These are phyloP conservation scores for Pogonocherus hispidulus DNA, from an alignment of 2,888 invertebrate genomes.

Conservation along the genomic window DNA sequence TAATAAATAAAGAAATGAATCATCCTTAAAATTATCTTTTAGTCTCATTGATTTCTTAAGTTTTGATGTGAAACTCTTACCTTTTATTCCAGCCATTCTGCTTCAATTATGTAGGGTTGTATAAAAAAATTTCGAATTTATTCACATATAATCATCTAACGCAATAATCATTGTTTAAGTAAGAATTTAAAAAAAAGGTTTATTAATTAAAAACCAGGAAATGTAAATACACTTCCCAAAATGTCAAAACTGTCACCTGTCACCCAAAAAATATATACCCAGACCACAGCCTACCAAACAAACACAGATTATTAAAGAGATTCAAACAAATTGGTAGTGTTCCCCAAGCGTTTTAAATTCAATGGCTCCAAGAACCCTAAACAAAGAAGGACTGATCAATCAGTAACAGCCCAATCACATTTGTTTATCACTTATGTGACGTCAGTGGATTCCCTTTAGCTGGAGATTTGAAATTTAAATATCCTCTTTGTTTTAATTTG, in stretches of 20 bases:
- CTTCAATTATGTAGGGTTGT: not conserved
- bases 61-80: constrained; percentile 30
- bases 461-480: too few species aligned
- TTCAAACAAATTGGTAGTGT: too few species aligned
- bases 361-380: too few species aligned
- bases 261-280: too few species aligned
- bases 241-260: constrained; percentile 22
- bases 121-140: not conserved
- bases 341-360: too few species aligned
- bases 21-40: constrained; percentile 34
- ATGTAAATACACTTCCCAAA: constrained; percentile 23
- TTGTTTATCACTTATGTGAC: too few species aligned
- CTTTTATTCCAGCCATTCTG: constrained; percentile 47
- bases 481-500: too few species aligned
- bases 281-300: too few species aligned
- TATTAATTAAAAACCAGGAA: not conserved
- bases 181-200: constrained; percentile 13
- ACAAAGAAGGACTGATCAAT: too few species aligned
- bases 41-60: constrained; percentile 29
- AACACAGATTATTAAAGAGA: too few species aligned
- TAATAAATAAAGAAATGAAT: constrained; percentile 28
- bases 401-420: too few species aligned
- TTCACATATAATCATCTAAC: constrained; percentile 18
- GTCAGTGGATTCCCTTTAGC: too few species aligned
- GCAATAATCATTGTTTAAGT: constrained; percentile 27